Percentiles rank a stretch among this genome's conserved stretches.
Conservation (phyloP, 2,888 invertebrate genomes). For the Patella depressa region DNA sequence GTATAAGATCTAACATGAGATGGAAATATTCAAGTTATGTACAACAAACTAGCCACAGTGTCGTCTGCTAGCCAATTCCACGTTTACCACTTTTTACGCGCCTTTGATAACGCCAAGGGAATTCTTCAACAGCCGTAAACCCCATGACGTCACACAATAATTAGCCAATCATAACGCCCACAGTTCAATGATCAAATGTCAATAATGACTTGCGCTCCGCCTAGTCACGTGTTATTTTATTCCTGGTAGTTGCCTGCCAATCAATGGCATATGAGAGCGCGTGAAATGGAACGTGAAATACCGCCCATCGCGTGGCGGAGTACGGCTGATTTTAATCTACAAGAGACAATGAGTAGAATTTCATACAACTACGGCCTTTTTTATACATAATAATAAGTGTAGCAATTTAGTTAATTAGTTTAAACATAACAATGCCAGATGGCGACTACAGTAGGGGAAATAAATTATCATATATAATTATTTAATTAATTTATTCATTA, state of each 20-base stretch:
- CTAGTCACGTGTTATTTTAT: neutral
- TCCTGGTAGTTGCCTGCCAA: neutral
- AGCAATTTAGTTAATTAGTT: constrained; percentile 3
- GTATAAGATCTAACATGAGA: neutral
- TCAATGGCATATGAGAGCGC: neutral
- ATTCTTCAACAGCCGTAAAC: constrained; percentile 7
- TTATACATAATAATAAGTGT: constrained; percentile 2
- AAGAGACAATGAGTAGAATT: constrained; percentile 1
- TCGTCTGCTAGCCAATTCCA: neutral
- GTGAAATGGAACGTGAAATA: constrained; percentile 2
- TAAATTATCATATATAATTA: constrained; percentile 9
- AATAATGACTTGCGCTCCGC: neutral
- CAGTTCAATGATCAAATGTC: neutral
- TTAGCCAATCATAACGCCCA: constrained; percentile 12
- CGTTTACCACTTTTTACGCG: constrained; percentile 2
- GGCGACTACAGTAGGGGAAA: constrained; percentile 2
- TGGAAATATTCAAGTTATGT: constrained; percentile 1
- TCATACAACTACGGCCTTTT: neutral
- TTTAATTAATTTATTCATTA: neutral
- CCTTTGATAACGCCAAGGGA: constrained; percentile 7
- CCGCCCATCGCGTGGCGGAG: constrained; percentile 7
- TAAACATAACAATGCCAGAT: neutral
- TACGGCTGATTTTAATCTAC: neutral
- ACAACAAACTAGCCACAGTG: neutral
- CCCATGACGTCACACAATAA: constrained; percentile 5